phyloP scores from a whole-genome alignment of 1,140 invertebrate species.

The Eubasilissa regina region DNA sequence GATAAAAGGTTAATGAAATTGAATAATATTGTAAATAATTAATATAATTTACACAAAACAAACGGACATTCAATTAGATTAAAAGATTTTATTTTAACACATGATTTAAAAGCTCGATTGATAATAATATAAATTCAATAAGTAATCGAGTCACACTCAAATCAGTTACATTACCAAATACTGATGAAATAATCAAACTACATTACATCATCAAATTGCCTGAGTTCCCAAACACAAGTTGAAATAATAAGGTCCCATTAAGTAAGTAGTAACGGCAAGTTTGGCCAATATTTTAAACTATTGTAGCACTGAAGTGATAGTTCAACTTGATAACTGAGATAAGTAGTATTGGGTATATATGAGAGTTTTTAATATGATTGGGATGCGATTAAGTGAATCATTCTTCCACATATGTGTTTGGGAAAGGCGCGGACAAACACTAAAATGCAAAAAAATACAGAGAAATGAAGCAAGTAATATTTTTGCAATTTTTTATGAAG shows the following conservation, averaged over 20 bases:
- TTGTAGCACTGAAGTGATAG: no score
- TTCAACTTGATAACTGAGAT: no score
- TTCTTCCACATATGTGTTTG: neutral
- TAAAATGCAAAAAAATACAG: neutral
- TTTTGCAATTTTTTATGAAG: neutral
- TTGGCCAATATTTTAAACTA: neutral
- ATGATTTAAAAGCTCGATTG: constrained; percentile 6
- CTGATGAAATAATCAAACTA: no score
- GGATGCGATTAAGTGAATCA: neutral
- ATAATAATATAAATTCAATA: constrained; percentile 3
- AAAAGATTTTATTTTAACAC: no score
- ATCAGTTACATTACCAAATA: neutral
- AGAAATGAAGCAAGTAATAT: neutral
- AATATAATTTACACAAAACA: no score
- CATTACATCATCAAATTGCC: neutral
- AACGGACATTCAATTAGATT: no score
- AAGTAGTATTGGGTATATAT: no score
- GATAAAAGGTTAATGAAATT: no score
- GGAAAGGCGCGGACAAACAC: neutral
- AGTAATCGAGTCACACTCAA: neutral
- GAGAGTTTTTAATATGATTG: no score
- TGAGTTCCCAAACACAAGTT: constrained; percentile 1
- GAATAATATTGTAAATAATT: no score
- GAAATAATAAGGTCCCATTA: constrained; percentile 4
- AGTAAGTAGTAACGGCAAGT: neutral